Conservation (phyloP, 2,888 invertebrate genomes). For the Rutpela maculata region DNA sequence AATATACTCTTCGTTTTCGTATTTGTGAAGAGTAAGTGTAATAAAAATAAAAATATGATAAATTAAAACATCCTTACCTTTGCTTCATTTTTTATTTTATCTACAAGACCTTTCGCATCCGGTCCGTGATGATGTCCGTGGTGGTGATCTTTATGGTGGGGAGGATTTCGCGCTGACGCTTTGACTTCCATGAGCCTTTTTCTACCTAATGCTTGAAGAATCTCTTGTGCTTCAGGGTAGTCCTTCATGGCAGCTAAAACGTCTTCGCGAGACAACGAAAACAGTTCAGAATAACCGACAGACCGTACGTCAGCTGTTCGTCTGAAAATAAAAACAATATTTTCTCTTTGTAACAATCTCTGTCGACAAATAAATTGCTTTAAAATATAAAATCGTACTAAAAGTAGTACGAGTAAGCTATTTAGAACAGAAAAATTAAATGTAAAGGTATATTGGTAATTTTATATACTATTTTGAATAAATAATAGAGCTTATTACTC, state of each 20-base stretch:
- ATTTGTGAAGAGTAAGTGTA: no score
- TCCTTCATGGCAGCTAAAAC: conserved; percentile 97
- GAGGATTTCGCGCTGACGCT: conserved; percentile 71
- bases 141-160: conserved; percentile 65
- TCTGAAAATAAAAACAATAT: conserved; percentile 75
- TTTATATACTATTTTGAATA: no score
- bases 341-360: not conserved
- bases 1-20: no score
- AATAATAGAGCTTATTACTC: no score
- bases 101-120: conserved; percentile 82
- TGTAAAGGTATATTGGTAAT: no score
- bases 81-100: conserved; percentile 89
- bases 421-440: no score
- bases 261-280: conserved; percentile 95
- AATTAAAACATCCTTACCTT: conserved; percentile 77
- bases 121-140: conserved; percentile 61
- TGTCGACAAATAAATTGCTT: not conserved
- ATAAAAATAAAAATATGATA: no score
- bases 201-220: conserved; percentile 90
- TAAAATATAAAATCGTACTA: not conserved
- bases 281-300: conserved; percentile 96
- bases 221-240: conserved; percentile 97
- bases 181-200: conserved; percentile 90
- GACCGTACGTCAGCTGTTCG: conserved; percentile 97
- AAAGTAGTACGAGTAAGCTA: no score